These are phyloP conservation scores for Thalassoma bifasciatum DNA, from an alignment of 2,113 vertebrate species.

Conservation along the genomic window DNA sequence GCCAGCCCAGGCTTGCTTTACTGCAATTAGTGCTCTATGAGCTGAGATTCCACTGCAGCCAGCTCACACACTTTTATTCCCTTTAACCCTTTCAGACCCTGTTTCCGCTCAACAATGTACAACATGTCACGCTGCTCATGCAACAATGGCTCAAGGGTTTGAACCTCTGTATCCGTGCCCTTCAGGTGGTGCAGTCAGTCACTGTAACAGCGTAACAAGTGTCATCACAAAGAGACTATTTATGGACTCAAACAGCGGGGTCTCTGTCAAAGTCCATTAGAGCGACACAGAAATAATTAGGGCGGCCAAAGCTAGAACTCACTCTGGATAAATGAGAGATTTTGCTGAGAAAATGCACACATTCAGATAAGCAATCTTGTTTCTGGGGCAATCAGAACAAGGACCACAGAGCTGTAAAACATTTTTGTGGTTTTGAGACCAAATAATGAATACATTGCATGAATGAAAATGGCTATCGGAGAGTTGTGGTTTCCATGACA, in stretches of 20 bases:
- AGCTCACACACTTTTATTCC: conserved; percentile 51
- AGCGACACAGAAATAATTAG: conserved; percentile 25
- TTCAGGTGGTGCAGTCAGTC: conserved; percentile 21
- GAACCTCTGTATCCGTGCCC: conserved; percentile 22
- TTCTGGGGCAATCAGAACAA: conserved; percentile 31
- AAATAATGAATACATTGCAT: conserved; percentile 64
- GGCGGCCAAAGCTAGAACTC: background rate
- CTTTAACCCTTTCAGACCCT: conserved; percentile 54
- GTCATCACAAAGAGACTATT: conserved; percentile 25
- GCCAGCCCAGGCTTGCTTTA: conserved; percentile 76
- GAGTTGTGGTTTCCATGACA: conserved; percentile 74
- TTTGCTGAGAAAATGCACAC: conserved; percentile 4
- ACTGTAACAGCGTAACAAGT: conserved; percentile 9
- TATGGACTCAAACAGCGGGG: conserved; percentile 21
- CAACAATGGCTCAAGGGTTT: conserved; percentile 38
- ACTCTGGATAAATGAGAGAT: background rate
- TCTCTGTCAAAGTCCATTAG: conserved; percentile 7
- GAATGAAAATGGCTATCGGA: conserved; percentile 51
- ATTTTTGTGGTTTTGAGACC: conserved; percentile 31
- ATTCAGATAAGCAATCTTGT: background rate
- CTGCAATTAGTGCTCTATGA: conserved; percentile 77
- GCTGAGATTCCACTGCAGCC: conserved; percentile 74
- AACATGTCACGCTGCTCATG: conserved; percentile 23
- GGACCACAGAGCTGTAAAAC: conserved; percentile 24
- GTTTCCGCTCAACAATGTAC: conserved; percentile 9